A percentile compares a stretch with the other conserved stretches of the same genome.
These are phyloP conservation scores for Linurgus olivaceus DNA, from an alignment of 2,797 vertebrate genomes.

Conservation along the genomic window DNA sequence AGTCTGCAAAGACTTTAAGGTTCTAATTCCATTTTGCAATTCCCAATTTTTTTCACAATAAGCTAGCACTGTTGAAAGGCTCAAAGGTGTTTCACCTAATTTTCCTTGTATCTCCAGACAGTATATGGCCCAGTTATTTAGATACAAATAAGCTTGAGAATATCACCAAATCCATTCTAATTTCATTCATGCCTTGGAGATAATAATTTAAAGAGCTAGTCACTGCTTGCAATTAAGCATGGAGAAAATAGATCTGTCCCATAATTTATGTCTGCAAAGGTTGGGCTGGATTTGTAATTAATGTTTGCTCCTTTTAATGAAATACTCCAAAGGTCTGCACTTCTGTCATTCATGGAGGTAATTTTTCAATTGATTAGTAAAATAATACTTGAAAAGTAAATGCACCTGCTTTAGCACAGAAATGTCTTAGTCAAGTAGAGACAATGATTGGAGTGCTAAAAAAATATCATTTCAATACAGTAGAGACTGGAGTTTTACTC, in stretches of 20 bases:
- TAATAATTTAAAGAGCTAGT: conserved; percentile 91
- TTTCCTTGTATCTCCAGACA: background rate
- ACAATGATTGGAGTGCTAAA: conserved; percentile 78
- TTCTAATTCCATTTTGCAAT: background rate
- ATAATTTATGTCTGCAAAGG: conserved; percentile 89
- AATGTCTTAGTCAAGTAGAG: conserved; percentile 89
- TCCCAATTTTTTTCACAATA: background rate
- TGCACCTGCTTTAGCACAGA: conserved; percentile 83
- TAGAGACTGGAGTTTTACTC: conserved; percentile 68
- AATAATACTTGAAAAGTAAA: conserved; percentile 97
- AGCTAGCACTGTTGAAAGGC: background rate
- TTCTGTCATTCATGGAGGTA: conserved; percentile 90
- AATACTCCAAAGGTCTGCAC: conserved; percentile 85
- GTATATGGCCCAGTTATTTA: conserved; percentile 15
- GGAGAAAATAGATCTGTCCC: conserved; percentile 88
- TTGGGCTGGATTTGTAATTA: conserved; percentile 82
- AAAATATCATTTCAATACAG: conserved; percentile 78
- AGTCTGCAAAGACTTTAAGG: background rate
- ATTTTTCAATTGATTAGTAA: conserved; percentile 95
- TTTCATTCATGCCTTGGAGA: conserved; percentile 89
- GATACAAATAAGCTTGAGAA: conserved; percentile 50
- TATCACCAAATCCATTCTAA: conserved; percentile 83
- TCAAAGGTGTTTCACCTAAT: background rate
- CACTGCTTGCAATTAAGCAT: conserved; percentile 88
- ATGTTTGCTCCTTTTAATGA: conserved; percentile 85